phyloP scores from a whole-genome alignment of 2,113 vertebrate genomes.

The Cryptotis parvus region DNA sequence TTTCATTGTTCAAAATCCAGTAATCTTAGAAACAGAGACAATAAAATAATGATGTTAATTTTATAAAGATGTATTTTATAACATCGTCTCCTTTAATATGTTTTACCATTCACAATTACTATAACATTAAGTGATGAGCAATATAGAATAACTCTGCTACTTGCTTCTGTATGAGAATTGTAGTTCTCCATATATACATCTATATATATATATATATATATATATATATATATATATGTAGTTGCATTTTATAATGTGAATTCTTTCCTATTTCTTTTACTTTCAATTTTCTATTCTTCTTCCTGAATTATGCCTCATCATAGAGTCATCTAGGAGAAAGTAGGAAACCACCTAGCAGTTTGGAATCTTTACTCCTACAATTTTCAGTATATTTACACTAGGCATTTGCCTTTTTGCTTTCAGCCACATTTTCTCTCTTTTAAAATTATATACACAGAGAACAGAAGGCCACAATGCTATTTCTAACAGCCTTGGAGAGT shows the following conservation, averaged over 20 bases:
- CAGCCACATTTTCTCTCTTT: slow-evolving; percentile 30
- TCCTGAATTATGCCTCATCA: not conserved
- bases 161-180: not conserved
- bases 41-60: slow-evolving; percentile 54
- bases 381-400: slow-evolving; percentile 29
- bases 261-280: slow-evolving; percentile 18
- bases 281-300: not conserved
- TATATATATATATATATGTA: too few species aligned
- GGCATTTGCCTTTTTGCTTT: slow-evolving; percentile 25
- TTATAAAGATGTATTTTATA: slow-evolving; percentile 14
- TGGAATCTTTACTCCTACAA: not conserved
- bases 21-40: slow-evolving; percentile 61
- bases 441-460: not conserved
- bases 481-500: not conserved
- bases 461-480: not conserved
- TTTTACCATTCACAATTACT: slow-evolving; percentile 26
- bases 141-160: not conserved
- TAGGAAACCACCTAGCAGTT: not conserved
- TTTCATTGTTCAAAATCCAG: slow-evolving; percentile 52
- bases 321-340: not conserved
- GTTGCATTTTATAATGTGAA: not conserved
- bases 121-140: not conserved
- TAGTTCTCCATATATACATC: too few species aligned
- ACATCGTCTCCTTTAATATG: not conserved
- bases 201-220: too few species aligned